Evolutionary conservation across 2,797 vertebrate genomes (phyloP), one percentile per base, ranked within the genome.

Genomic region (Manis javanica): DNA sequence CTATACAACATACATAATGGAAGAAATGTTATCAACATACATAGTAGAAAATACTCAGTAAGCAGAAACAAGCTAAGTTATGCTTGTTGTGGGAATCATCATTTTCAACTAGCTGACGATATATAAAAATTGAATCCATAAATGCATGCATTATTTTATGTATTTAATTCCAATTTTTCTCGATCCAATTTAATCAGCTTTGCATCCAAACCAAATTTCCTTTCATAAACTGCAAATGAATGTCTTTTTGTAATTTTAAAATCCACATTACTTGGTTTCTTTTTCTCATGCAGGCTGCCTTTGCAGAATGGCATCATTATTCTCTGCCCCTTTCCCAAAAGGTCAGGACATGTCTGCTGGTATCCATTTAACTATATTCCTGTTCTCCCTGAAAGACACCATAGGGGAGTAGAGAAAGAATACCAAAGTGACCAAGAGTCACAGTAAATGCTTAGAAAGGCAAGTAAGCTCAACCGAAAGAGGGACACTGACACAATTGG

Each of bases 171-270:
- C 90, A 98, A 98, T 92, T 98, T 98, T 98, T 98, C 97, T 97
- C 97, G 90, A 97, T 98, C 97, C 97, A 97, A 71, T 98, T 98
- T 98, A 98, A 98, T 98, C 97, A 98, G 97, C 90, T 98, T 97
- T 98, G 94, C 92, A 97, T 93, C 94, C 95, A 96, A 97, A 97
- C 57, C 83, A 87, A 96, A 96, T 96, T 98, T 96, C 95, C 92
- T 97, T 98, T 98, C 96, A 98, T 96, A 98, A 98, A 98, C 91
- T 97, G 97, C 66, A 96, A 97, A 98, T 97, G 96, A 97, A 97
- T 97, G 95, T 97, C 96, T 97, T 85, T 85, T 97, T 89, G 66
- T 98, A 98, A 98, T 97, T 95, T 72, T 57, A 21, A 94, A 90
- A 94, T 55, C 64, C 39, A 42, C 64, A 85, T 57, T 31, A 29